These are phyloP conservation scores for Miltochrista miniata DNA, from an alignment of 2,888 invertebrate species.

Conservation along the genomic window DNA sequence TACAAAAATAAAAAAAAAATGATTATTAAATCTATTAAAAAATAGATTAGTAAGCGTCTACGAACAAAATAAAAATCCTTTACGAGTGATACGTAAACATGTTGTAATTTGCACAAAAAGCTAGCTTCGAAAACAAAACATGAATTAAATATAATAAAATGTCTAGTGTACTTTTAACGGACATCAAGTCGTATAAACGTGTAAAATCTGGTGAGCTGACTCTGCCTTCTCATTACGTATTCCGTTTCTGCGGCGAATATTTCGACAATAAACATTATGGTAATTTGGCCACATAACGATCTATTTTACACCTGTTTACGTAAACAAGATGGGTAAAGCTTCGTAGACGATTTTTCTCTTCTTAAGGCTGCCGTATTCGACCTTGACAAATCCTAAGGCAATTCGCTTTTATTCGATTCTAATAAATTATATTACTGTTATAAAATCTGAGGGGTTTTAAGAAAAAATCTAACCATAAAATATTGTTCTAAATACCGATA, in stretches of 20 bases:
- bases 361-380: background rate
- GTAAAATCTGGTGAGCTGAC: conserved; percentile 63
- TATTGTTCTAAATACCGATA: too few relatives aligned
- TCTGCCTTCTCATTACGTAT: conserved; percentile 72
- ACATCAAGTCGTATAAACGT: conserved; percentile 62
- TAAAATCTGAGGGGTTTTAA: too few relatives aligned
- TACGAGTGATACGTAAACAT: conserved; percentile 33
- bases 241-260: conserved; percentile 74
- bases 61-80: conserved; percentile 25
- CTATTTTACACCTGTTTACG: conserved; percentile 80
- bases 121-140: conserved; percentile 51
- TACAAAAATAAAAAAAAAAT: too few relatives aligned
- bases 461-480: too few relatives aligned
- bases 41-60: conserved; percentile 23
- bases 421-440: too few relatives aligned
- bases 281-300: conserved; percentile 75
- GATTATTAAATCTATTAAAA: conserved; percentile 24
- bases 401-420: too few relatives aligned
- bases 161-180: conserved; percentile 63
- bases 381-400: too few relatives aligned
- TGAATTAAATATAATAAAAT: conserved; percentile 68
- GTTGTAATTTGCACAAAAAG: conserved; percentile 36
- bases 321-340: conserved; percentile 69
- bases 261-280: conserved; percentile 80
- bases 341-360: conserved; percentile 59